These are phyloP conservation scores for Escarpia spicata DNA, from an alignment of 2,888 invertebrate species.

Conservation along the genomic window DNA sequence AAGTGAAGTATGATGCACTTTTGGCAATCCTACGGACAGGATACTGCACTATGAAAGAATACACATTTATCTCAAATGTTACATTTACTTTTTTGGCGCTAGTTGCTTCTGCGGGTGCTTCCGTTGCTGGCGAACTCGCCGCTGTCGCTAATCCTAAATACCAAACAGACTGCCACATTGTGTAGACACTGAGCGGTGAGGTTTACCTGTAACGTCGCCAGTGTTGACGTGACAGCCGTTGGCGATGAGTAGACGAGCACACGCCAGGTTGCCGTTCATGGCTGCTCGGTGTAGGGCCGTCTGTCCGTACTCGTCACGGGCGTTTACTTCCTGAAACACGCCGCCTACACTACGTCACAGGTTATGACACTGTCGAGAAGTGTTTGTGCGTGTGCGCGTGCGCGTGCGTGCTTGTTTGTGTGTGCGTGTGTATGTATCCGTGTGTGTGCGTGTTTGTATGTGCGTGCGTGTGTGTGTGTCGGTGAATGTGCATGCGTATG, in stretches of 20 bases:
- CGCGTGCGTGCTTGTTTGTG: no score
- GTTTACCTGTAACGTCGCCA: slow-evolving; percentile 37
- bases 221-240: slow-evolving; percentile 34
- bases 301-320: slow-evolving; percentile 32
- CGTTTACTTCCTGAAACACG: slow-evolving; percentile 31
- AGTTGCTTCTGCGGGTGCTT: neutral
- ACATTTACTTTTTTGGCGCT: neutral
- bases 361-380: neutral
- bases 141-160: neutral
- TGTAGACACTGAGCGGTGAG: neutral
- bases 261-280: slow-evolving; percentile 40
- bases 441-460: no score
- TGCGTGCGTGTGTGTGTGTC: no score
- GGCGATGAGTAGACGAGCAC: slow-evolving; percentile 35
- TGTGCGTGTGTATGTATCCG: no score
- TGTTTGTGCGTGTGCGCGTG: no score
- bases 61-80: no score
- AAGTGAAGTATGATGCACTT: no score
- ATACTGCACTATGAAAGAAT: no score
- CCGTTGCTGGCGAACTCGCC: neutral
- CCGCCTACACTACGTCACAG: neutral
- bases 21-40: no score
- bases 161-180: neutral
- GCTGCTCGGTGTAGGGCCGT: slow-evolving; percentile 40
- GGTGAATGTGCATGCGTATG: no score